Conservation (phyloP, 2,113 vertebrate species). For the Callopanchax toddi region DNA sequence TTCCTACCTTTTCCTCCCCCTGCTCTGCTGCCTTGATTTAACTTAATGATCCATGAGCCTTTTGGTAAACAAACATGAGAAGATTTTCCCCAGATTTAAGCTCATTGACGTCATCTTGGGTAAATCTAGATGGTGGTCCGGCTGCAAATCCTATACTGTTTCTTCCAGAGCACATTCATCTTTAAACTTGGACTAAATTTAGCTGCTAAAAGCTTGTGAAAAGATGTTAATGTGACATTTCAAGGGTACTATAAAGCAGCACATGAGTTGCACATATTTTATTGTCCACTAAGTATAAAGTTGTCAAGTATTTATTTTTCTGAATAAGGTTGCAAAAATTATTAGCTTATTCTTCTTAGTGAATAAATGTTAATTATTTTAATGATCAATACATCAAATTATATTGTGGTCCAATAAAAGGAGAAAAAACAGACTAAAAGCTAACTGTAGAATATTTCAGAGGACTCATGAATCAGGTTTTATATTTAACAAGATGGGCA, state of each 20-base stretch:
- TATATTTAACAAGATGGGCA: no score
- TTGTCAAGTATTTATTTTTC: background rate
- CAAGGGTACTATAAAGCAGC: constrained; percentile 12
- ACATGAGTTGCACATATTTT: constrained; percentile 3
- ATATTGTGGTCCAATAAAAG: no score
- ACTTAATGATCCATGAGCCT: constrained; percentile 42
- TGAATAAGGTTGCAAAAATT: background rate
- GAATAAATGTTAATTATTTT: no score
- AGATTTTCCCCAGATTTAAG: constrained; percentile 49
- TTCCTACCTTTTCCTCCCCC: constrained; percentile 22
- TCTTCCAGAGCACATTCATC: constrained; percentile 35
- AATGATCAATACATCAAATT: no score
- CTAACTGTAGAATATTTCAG: no score
- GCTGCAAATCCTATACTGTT: constrained; percentile 47
- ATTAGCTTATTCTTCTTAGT: background rate
- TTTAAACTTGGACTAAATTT: constrained; percentile 25
- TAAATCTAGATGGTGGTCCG: constrained; percentile 42
- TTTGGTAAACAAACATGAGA: constrained; percentile 48
- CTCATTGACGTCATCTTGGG: constrained; percentile 46
- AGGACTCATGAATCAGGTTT: no score
- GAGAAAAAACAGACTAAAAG: no score
- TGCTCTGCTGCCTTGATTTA: constrained; percentile 35
- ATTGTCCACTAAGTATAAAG: constrained; percentile 1
- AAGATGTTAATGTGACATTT: constrained; percentile 13
- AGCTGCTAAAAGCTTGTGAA: constrained; percentile 12